These are phyloP conservation scores for Saccopteryx leptura DNA, from an alignment of 2,113 vertebrate genomes.

Conservation along the genomic window DNA sequence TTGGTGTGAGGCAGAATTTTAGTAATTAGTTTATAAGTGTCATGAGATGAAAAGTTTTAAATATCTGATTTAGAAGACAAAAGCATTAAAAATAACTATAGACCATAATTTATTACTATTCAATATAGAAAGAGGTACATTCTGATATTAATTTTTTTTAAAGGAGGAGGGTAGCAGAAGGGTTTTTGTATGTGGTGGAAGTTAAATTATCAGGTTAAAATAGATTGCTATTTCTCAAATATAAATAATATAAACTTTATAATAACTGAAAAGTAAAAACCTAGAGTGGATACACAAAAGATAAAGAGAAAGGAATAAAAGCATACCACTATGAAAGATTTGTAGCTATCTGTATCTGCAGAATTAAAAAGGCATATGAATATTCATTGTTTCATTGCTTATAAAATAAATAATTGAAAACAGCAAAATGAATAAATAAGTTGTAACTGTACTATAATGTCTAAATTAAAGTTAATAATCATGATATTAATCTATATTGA, in stretches of 20 bases:
- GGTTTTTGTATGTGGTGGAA: not conserved
- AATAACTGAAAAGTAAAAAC: not conserved
- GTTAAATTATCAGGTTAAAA: not conserved
- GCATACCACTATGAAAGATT: not conserved
- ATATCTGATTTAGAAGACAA: not conserved
- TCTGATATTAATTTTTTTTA: not conserved
- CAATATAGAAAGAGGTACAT: not conserved
- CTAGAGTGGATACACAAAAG: not conserved
- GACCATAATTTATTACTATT: not conserved
- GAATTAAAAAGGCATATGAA: not conserved
- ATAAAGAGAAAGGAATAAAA: too few relatives aligned
- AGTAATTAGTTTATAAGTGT: not conserved
- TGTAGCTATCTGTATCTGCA: not conserved
- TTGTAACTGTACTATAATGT: not conserved
- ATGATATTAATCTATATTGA: not conserved
- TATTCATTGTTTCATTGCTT: not conserved
- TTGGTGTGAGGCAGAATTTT: not conserved
- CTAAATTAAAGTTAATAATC: not conserved
- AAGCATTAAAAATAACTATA: not conserved
- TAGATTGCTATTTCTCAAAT: not conserved
- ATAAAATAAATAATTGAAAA: not conserved
- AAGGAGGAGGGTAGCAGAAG: not conserved
- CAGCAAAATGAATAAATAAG: not conserved
- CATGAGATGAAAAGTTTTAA: not conserved
- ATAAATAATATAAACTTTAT: not conserved